Evolutionary conservation across 2,113 vertebrate species (phyloP), one percentile per base, ranked within the genome.

Genomic region (human (Homo sapiens)): DNA sequence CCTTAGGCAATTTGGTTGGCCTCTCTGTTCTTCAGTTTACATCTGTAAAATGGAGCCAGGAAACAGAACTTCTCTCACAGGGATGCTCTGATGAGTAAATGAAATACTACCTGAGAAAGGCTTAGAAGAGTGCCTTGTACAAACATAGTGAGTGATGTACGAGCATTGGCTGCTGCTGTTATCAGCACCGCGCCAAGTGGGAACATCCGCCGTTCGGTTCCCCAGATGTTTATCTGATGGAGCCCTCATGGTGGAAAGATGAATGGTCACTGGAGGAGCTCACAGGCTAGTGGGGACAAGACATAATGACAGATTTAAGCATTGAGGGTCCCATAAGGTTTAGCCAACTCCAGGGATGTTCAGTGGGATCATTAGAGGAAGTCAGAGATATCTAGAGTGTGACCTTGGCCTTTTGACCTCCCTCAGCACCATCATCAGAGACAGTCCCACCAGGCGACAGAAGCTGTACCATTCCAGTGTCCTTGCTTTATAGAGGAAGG

Each of bases 101-200:
- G 18, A 82, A 66, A 14, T 6, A 22, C 38, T 40, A 1, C 27
- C 22, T 85, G 83, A 75, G 52, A 43, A 85, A 32, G 94, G 32
- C 78, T 89, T 52, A 40, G 55, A n/a, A 68, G 5, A 38, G 45
- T 13, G 27, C 66, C 66, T 55, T n/a, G 66, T 85, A 7, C 30
- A 22, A n/a, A 16, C 35, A 4, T 3, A 14, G 50, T 8, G 35
- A 80, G 40, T 32, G 6, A 0, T 9, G 73, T 23, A 3, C 1
- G 16, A 27, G 50, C 0, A 0, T 17, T 32, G 23, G 35, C n/a
- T n/a, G 32, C 35, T 10, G 8, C 45, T 68, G 2, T 40, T 6
- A 7, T 17, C 35, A 0, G 35, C 14, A 3, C 32, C 40, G 38
- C 45, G 8, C 27, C 43, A 35, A 16, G 18, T 6, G n/a, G 57